Evolutionary conservation across 2,113 vertebrate genomes (phyloP).

Genomic region (Pangasianodon gigas): DNA sequence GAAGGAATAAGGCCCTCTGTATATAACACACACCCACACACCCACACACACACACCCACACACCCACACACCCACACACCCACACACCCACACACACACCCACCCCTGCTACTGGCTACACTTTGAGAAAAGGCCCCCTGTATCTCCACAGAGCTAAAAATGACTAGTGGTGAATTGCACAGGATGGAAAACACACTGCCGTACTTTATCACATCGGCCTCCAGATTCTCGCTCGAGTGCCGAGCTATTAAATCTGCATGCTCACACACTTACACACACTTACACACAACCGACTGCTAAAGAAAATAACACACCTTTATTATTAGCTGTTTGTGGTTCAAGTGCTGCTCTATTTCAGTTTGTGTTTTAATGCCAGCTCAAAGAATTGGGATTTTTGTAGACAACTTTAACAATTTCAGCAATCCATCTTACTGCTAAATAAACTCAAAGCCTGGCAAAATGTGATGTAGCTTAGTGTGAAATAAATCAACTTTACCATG

Average conservation of each 20-base stretch:
- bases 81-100: background rate
- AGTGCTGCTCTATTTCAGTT: background rate
- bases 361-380: background rate
- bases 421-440: background rate
- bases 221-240: background rate
- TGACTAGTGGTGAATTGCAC: background rate
- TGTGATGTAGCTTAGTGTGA: background rate
- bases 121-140: slow-evolving; percentile 22
- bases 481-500: background rate
- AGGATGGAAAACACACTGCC: background rate
- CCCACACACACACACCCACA: background rate
- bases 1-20: slow-evolving; percentile 6
- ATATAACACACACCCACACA: background rate
- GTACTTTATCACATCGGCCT: slow-evolving; percentile 11
- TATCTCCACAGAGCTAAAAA: slow-evolving; percentile 23
- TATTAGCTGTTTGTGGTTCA: background rate
- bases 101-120: background rate
- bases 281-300: background rate
- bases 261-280: background rate
- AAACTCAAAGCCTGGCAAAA: background rate
- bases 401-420: background rate
- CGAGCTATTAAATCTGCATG: background rate
- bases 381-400: background rate
- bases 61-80: slow-evolving; percentile 4
- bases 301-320: background rate